Percentiles rank a stretch among this genome's conserved stretches.
Evolutionary conservation across 2,113 vertebrate genomes (phyloP).

Genomic region (Furnarius figulus): DNA sequence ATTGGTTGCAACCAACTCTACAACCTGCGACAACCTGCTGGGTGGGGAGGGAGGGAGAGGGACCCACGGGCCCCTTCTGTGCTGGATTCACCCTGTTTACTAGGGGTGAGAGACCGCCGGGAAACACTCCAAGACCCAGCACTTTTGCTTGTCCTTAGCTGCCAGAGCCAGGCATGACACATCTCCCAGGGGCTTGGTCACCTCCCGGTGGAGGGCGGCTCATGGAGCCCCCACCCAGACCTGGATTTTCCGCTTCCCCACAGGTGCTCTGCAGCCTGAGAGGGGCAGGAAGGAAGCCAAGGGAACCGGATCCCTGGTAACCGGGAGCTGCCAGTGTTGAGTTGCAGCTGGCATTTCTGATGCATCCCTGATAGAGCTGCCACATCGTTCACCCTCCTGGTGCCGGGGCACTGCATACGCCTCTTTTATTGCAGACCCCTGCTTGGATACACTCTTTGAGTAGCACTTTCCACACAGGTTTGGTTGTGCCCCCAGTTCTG

Average conservation of each 20-base stretch:
- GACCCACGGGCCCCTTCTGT: not conserved
- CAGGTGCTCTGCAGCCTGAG: not conserved
- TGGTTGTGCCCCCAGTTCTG: rapidly evolving
- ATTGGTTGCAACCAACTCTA: not conserved
- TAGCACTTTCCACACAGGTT: not conserved
- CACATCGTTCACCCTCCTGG: not conserved
- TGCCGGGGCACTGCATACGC: rapidly evolving
- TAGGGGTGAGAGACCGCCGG: not conserved
- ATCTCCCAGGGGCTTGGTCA: not conserved
- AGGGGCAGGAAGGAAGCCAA: not conserved
- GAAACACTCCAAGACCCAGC: not conserved
- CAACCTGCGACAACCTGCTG: not conserved
- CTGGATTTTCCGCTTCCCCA: not conserved
- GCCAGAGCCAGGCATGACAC: not conserved
- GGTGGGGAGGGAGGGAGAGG: not conserved
- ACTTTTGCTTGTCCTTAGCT: not conserved
- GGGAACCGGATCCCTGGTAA: slow-evolving; percentile 34
- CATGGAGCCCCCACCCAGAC: not conserved
- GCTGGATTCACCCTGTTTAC: not conserved
- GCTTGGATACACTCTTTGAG: not conserved
- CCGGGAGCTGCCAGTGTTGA: not conserved
- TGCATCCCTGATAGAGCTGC: not conserved
- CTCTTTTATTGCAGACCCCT: not conserved
- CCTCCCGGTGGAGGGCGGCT: not conserved
- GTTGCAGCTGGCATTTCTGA: slow-evolving; percentile 18